phyloP scores from a whole-genome alignment of 2,797 vertebrate species.

The Ateles fusciceps region DNA sequence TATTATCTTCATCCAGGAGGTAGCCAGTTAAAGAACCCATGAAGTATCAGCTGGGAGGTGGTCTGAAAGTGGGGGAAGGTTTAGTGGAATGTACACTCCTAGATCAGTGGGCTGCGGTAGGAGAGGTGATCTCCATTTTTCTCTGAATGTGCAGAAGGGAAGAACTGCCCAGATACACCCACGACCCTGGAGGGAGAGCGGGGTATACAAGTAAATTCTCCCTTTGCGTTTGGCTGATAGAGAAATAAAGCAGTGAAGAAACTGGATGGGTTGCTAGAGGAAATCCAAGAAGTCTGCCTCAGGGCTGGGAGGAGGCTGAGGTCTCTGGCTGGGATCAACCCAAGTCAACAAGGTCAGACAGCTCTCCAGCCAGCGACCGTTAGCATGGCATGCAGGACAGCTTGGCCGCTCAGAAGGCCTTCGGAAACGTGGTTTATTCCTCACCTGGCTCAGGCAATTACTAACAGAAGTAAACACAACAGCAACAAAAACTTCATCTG shows the following conservation, averaged over 20 bases:
- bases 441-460: neutral
- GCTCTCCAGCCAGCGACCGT: neutral
- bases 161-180: neutral
- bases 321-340: neutral
- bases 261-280: neutral
- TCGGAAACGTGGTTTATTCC: neutral
- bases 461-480: neutral
- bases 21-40: neutral
- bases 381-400: neutral
- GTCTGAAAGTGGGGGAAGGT: neutral
- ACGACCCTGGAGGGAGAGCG: neutral
- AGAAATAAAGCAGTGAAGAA: neutral
- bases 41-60: neutral
- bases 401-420: neutral
- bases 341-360: neutral
- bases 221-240: neutral
- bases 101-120: neutral
- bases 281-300: neutral
- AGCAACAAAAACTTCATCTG: neutral
- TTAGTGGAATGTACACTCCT: neutral
- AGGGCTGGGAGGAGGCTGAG: neutral
- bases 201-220: neutral
- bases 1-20: neutral
- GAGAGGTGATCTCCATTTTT: neutral
- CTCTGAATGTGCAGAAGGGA: neutral